Conservation (phyloP, 2,113 vertebrate genomes). For the Proterorhinus semilunaris region DNA sequence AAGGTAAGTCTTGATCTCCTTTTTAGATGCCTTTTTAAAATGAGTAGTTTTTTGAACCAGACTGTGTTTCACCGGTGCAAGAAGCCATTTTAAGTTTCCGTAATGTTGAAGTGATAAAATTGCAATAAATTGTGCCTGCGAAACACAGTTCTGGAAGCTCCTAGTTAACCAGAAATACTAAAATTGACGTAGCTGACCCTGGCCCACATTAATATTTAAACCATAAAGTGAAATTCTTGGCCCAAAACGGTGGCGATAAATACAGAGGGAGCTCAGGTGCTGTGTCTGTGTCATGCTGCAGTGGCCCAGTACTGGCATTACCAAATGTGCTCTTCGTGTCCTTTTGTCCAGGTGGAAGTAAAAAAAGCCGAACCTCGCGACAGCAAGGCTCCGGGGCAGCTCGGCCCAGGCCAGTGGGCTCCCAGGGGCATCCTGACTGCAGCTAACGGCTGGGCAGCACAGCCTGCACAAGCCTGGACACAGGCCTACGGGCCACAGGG, state of each 20-base stretch:
- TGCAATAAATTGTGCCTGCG: slow-evolving; percentile 82
- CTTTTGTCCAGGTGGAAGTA: slow-evolving; percentile 96
- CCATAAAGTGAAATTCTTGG: slow-evolving; percentile 46
- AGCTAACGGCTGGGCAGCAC: slow-evolving; percentile 97
- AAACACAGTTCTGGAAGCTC: slow-evolving; percentile 82
- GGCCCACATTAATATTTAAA: slow-evolving; percentile 68
- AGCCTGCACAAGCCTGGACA: slow-evolving; percentile 93
- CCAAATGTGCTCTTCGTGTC: slow-evolving; percentile 78
- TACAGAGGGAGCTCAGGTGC: slow-evolving; percentile 73
- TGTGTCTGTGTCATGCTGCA: slow-evolving; percentile 66
- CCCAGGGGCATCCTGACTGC: slow-evolving; percentile 90
- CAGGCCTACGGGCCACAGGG: slow-evolving; percentile 96
- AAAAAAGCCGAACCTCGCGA: slow-evolving; percentile 97
- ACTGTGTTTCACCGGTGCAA: slow-evolving; percentile 94
- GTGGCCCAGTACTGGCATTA: slow-evolving; percentile 40
- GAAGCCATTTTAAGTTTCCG: slow-evolving; percentile 12
- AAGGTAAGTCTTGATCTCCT: slow-evolving; percentile 98
- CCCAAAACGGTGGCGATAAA: slow-evolving; percentile 81
- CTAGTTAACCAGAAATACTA: slow-evolving; percentile 50
- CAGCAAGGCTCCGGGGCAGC: slow-evolving; percentile 93
- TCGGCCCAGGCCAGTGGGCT: slow-evolving; percentile 91
- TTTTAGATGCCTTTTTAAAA: slow-evolving; percentile 80
- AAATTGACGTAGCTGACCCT: slow-evolving; percentile 41
- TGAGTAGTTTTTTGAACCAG: slow-evolving; percentile 47
- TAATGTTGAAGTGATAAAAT: too few species aligned